Evolutionary conservation across 2,888 invertebrate genomes (phyloP).

Genomic region (Augiades crinisus): DNA sequence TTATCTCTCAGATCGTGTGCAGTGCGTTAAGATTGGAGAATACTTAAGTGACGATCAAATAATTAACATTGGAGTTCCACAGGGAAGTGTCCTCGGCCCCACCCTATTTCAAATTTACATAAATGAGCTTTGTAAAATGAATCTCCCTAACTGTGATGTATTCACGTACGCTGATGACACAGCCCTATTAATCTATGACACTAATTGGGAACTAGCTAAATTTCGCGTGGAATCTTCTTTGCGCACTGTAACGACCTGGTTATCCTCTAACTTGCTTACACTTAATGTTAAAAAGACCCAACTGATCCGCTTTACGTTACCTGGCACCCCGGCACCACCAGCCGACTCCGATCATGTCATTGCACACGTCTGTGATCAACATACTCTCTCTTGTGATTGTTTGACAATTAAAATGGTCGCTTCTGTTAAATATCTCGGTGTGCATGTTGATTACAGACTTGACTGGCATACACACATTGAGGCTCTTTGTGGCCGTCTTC

Average conservation of each 20-base stretch:
- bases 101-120: conserved; percentile 21
- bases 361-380: not conserved
- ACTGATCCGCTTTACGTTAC: conserved; percentile 13
- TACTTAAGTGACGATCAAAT: not conserved
- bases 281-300: conserved; percentile 23
- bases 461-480: not conserved
- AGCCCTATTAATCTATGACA: conserved; percentile 17
- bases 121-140: conserved; percentile 12
- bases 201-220: conserved; percentile 12
- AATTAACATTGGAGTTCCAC: conserved; percentile 9
- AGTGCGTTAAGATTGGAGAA: not conserved
- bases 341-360: not conserved
- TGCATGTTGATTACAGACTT: not conserved
- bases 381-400: not conserved
- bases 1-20: conserved; percentile 12
- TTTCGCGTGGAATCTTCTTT: conserved; percentile 12
- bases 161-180: conserved; percentile 30
- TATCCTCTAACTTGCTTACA: conserved; percentile 19
- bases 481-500: not conserved
- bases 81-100: conserved; percentile 19
- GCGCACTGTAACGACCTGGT: conserved; percentile 8
- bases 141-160: conserved; percentile 11
- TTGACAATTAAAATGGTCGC: not conserved
- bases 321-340: not conserved
- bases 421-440: not conserved